phyloP scores from a whole-genome alignment of 2,113 vertebrate species.

The Datnioides undecimradiatus region DNA sequence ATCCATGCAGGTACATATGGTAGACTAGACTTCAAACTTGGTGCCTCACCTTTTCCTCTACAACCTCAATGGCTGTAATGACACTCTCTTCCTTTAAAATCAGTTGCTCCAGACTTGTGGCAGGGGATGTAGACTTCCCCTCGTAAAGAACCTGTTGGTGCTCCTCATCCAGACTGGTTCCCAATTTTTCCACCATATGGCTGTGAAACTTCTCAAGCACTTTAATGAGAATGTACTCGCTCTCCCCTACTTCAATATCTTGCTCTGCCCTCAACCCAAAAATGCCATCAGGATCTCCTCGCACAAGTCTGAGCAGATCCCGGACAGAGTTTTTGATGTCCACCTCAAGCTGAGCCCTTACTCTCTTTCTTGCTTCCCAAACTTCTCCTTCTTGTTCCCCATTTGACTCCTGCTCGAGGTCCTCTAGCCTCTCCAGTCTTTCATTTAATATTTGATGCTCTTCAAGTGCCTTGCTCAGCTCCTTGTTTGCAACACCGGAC shows the following conservation, averaged over 20 bases:
- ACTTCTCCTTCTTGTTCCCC: not conserved
- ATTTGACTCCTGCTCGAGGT: not conserved
- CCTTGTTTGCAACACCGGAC: slow-evolving; percentile 50
- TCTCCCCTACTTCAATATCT: slow-evolving; percentile 20
- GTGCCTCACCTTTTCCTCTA: slow-evolving; percentile 82
- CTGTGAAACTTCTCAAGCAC: slow-evolving; percentile 82
- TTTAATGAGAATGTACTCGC: slow-evolving; percentile 55
- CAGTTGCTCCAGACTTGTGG: slow-evolving; percentile 63
- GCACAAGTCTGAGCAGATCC: slow-evolving; percentile 81
- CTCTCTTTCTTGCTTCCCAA: slow-evolving; percentile 12
- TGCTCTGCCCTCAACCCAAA: slow-evolving; percentile 43
- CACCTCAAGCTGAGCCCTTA: slow-evolving; percentile 18
- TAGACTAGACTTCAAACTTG: not conserved
- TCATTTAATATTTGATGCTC: slow-evolving; percentile 74
- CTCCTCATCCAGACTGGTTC: slow-evolving; percentile 82
- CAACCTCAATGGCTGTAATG: slow-evolving; percentile 46
- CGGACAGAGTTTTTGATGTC: slow-evolving; percentile 79
- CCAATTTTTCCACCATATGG: slow-evolving; percentile 81
- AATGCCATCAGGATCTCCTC: slow-evolving; percentile 55
- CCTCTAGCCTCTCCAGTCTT: slow-evolving; percentile 31
- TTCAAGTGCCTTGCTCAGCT: slow-evolving; percentile 57
- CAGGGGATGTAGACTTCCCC: slow-evolving; percentile 56
- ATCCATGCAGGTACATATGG: too few relatives aligned
- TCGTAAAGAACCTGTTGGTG: slow-evolving; percentile 66
- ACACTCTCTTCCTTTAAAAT: slow-evolving; percentile 73